Base-by-base conservation (phyloP, 2,797 vertebrate species). In the Enteromius treurensis region DNA sequence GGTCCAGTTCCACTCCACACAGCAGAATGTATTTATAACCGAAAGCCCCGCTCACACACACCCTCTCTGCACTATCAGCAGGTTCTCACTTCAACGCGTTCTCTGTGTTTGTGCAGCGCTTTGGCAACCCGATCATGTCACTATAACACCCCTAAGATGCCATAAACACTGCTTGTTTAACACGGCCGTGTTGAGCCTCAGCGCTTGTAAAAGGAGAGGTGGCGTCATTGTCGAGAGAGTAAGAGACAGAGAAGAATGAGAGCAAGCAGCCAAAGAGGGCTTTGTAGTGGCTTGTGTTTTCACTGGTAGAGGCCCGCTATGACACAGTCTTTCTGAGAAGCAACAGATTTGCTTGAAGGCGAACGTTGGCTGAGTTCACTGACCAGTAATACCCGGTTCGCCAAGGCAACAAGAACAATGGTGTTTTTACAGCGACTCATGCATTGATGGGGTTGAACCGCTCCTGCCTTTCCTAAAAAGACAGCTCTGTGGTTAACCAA, bases 21-120 rank as follows among this genome's bases (percentile, higher is more conserved):
- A 95, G 94, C 93, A 94, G 93, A 94, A 94, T 93, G 90, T 95
- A 95, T 95, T 95, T 95, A 93, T 94, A 95, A 89, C 91, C 85
- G 88, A 92, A 92, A 91, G 87, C 87, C 81, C 62, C 64, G 45
- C 34, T 64, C 21, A 40, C 82, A 69, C 62, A 45, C 77, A 71
- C 64, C 71, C 65, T 79, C 75, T 87, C 75, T 89, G 92, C 94
- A 90, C 87, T 87, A 93, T 94, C 93, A 93, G 93, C 92, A 93
- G 86, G 91, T 93, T 93, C 89, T 91, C 88, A 90, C 90, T 91
- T 89, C 90, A 90, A 87, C 83, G 86, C 85, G 77, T 86, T 90
- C 87, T 91, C 73, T 88, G 88, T 93, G 88, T 93, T 93, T 93
- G 90, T 92, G 91, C 88, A 89, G 89, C 88, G 81, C 89, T 32